Conservation (phyloP, 2,113 vertebrate species). For the Mesoclemmys tuberculata region DNA sequence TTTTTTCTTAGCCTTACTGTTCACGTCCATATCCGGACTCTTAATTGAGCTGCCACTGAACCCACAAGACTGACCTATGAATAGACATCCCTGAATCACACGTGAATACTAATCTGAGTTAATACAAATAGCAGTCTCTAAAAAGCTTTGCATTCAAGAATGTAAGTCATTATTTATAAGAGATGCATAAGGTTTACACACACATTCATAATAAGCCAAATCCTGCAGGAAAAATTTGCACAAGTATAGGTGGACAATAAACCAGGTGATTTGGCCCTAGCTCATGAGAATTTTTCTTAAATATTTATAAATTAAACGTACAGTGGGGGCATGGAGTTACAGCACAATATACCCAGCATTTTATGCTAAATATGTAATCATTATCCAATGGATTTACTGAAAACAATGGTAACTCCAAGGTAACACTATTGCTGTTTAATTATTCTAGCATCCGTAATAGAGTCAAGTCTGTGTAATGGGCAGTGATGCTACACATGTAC, state of each 20-base stretch:
- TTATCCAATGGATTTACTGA: not conserved
- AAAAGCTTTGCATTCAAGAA: not conserved
- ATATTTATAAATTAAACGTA: not conserved
- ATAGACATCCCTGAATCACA: not conserved
- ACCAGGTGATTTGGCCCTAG: not conserved
- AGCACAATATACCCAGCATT: not conserved
- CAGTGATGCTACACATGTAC: conserved; percentile 11
- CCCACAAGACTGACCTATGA: not conserved
- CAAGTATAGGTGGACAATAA: not conserved
- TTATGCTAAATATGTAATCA: conserved; percentile 61
- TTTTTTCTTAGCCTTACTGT: not conserved
- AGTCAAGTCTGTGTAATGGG: conserved; percentile 48
- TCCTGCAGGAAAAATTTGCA: not conserved
- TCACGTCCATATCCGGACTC: not conserved
- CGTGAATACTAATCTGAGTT: not conserved
- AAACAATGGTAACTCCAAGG: conserved; percentile 58
- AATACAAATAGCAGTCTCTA: not conserved
- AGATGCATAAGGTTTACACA: conserved; percentile 53
- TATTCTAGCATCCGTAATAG: conserved; percentile 60
- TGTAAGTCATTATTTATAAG: not conserved
- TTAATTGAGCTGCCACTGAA: not conserved
- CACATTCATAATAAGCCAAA: conserved; percentile 52
- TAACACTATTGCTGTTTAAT: conserved; percentile 72
- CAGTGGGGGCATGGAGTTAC: conserved; percentile 41
- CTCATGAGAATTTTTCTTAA: conserved; percentile 55